Conservation (phyloP, 2,888 invertebrate genomes). For the Fragum whitleyi region DNA sequence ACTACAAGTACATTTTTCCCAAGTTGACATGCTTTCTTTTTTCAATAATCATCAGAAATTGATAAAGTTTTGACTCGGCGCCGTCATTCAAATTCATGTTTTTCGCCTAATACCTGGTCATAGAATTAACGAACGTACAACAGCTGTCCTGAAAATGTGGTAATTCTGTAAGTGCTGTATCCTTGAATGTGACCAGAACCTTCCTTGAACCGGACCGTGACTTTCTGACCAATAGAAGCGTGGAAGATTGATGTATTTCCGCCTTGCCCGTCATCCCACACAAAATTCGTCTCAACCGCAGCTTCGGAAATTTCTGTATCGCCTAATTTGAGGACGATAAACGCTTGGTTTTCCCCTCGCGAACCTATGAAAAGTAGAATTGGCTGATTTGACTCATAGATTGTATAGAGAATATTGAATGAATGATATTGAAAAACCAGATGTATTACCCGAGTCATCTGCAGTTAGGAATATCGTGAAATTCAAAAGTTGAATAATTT, state of each 20-base stretch:
- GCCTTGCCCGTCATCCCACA: background rate
- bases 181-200: background rate
- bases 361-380: background rate
- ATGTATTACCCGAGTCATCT: background rate
- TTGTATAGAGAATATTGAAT: too few relatives aligned
- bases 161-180: background rate
- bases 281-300: background rate
- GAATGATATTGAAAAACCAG: background rate
- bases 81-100: too few relatives aligned
- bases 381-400: too few relatives aligned
- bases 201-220: background rate
- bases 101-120: too few relatives aligned
- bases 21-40: too few relatives aligned
- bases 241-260: background rate
- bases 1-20: too few relatives aligned
- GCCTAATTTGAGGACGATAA: background rate
- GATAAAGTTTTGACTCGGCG: too few relatives aligned
- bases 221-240: background rate
- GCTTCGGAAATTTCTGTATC: background rate
- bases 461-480: too few relatives aligned
- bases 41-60: too few relatives aligned
- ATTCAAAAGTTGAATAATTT: too few relatives aligned
- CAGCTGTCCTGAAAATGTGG: background rate
- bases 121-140: background rate
- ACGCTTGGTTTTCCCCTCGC: background rate